Evolutionary conservation across 2,113 vertebrate genomes (phyloP), one percentile per base, ranked within the genome.

Genomic region (Chelonoidis abingdonii): DNA sequence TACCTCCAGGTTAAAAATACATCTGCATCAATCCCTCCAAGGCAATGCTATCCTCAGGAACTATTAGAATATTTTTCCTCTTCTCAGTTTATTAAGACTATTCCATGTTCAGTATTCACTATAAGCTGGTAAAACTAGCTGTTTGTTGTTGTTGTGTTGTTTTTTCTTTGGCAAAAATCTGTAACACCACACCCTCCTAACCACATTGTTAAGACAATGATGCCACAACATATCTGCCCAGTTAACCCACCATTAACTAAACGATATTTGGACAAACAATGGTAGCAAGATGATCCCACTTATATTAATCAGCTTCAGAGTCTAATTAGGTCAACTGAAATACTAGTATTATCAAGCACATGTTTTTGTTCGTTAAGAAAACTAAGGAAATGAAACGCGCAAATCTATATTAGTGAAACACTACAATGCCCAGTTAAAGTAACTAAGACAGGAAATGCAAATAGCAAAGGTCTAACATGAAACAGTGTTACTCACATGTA

Each of bases 231-330:
- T 38, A 76, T 83, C 21, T 75, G 21, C 22, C 21, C 69, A 75
- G 19, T 11, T 29, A 76, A 53, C 93, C 85, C 44, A 2, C 54
- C 0, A 0, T 6, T 80, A 79, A 50, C 13, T 79, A 78, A 78
- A 56, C 0, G 21, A 49, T 25, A 81, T 86, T 95, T 86, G 90
- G 92, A 79, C 89, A 91, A 38, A 49, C 9, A 76, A 57, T 57
- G 14, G 16, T 83, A 91, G 79, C 85, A 88, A 86, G 54, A 57
- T 75, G 53, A 86, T 53, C 59, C 53, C 89, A 35, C 81, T 93
- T 62, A 65, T 16, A 65, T 38, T 72, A 72, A 75, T 75, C n/a
- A 75, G 24, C 38, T 41, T 75, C 69, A 38, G n/a, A 38, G 19
- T 72, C 69, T 72, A 35, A 50, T 91, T 93, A 93, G 76, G 38